Conservation (phyloP, 2,888 invertebrate species). For the Iphiclides podalirius region DNA sequence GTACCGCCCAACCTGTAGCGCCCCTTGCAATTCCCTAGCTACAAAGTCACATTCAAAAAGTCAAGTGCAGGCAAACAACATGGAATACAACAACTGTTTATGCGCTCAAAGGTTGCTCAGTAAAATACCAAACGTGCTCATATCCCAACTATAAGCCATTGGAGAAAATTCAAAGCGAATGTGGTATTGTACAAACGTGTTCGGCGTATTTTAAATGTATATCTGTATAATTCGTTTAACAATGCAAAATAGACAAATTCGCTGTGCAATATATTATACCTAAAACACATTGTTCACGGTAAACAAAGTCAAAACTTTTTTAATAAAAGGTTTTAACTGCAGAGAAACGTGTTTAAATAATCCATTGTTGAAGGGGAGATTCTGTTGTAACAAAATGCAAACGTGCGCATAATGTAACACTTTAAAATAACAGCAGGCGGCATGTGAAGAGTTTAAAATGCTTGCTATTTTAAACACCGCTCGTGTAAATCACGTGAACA, state of each 20-base stretch:
- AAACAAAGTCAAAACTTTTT: too few species aligned
- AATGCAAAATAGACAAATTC: neutral
- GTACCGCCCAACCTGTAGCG: constrained; percentile 48
- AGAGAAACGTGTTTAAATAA: neutral
- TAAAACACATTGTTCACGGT: too few species aligned
- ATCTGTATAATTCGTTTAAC: neutral
- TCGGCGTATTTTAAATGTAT: too few species aligned
- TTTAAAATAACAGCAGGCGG: constrained; percentile 2
- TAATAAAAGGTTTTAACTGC: neutral
- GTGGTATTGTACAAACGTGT: too few species aligned
- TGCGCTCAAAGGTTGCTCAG: too few species aligned
- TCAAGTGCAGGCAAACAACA: neutral
- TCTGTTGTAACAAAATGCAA: neutral
- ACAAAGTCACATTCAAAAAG: constrained; percentile 19
- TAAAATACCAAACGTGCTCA: too few species aligned
- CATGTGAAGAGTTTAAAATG: neutral
- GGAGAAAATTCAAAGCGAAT: too few species aligned
- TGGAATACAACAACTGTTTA: constrained; percentile 8
- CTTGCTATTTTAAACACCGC: neutral
- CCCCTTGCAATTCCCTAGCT: constrained; percentile 18
- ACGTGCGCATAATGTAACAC: constrained; percentile 1
- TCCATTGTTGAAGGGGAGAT: neutral
- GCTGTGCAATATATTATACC: too few species aligned
- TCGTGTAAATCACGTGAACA: constrained; percentile 2
- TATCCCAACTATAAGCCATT: too few species aligned